Evolutionary conservation across 2,888 invertebrate species (phyloP).

Genomic region (Allophyes oxyacanthae): DNA sequence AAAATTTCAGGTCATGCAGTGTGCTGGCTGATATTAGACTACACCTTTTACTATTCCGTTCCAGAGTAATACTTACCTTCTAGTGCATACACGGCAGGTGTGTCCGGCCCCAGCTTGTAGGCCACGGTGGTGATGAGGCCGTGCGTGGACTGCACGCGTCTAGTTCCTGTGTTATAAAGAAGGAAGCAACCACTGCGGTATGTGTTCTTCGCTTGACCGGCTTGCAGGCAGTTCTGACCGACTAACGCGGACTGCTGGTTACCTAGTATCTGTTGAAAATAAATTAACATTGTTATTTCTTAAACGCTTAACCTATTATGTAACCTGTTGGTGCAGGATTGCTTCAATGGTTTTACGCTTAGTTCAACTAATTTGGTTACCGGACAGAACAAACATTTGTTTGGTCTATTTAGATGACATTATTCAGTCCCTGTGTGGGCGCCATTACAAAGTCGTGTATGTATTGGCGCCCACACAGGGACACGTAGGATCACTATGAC

Average conservation of each 20-base stretch:
- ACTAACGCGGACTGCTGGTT: slow-evolving; percentile 98
- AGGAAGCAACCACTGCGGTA: slow-evolving; percentile 98
- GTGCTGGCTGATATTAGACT: too few species aligned
- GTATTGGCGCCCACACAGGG: neutral
- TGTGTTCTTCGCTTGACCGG: slow-evolving; percentile 98
- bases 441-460: neutral
- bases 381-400: too few species aligned
- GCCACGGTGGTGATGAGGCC: slow-evolving; percentile 97
- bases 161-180: slow-evolving; percentile 97
- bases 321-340: too few species aligned
- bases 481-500: too few species aligned
- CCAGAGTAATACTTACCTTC: slow-evolving; percentile 92
- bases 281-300: neutral
- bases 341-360: too few species aligned
- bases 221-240: slow-evolving; percentile 96
- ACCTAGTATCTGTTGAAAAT: slow-evolving; percentile 92
- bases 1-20: too few species aligned
- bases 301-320: too few species aligned
- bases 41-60: too few species aligned
- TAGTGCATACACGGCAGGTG: slow-evolving; percentile 96
- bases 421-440: neutral
- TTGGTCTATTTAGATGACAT: too few species aligned
- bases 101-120: slow-evolving; percentile 95
- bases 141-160: slow-evolving; percentile 95
- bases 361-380: too few species aligned